A percentile compares a stretch with the other conserved stretches of the same genome.
Conservation (phyloP, 2,797 vertebrate genomes). For the Platalea minor region DNA sequence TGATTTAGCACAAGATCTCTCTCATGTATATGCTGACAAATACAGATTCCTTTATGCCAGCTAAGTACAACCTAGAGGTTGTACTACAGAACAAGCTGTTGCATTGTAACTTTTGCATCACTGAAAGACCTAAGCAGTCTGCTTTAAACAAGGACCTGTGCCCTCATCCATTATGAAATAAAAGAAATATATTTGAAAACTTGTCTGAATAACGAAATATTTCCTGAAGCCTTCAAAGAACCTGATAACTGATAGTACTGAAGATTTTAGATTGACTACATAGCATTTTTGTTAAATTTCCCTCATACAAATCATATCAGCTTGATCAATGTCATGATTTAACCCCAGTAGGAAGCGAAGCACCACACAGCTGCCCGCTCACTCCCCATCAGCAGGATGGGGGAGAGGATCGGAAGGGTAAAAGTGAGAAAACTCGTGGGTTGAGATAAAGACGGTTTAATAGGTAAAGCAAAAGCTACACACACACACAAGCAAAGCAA, state of each 20-base stretch:
- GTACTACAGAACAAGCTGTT: neutral
- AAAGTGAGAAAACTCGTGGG: neutral
- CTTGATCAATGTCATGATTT: neutral
- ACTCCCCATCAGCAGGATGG: fast-evolving
- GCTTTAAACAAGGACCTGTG: neutral
- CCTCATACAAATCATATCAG: neutral
- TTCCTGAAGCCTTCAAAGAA: neutral
- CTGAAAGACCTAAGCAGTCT: neutral
- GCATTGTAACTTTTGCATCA: neutral
- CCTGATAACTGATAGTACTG: neutral
- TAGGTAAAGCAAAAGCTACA: neutral
- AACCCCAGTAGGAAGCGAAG: fast-evolving
- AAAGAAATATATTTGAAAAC: neutral
- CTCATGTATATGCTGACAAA: neutral
- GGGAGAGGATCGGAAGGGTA: neutral
- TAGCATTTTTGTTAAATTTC: neutral
- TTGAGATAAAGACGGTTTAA: neutral
- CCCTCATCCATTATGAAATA: neutral
- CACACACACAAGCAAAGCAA: fast-evolving
- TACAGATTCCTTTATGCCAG: neutral
- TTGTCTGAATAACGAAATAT: neutral
- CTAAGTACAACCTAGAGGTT: neutral
- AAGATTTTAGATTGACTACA: neutral
- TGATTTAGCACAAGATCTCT: neutral
- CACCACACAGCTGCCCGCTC: fast-evolving